phyloP scores from a whole-genome alignment of 2,888 invertebrate genomes.

The Scaptomyza reducta region DNA sequence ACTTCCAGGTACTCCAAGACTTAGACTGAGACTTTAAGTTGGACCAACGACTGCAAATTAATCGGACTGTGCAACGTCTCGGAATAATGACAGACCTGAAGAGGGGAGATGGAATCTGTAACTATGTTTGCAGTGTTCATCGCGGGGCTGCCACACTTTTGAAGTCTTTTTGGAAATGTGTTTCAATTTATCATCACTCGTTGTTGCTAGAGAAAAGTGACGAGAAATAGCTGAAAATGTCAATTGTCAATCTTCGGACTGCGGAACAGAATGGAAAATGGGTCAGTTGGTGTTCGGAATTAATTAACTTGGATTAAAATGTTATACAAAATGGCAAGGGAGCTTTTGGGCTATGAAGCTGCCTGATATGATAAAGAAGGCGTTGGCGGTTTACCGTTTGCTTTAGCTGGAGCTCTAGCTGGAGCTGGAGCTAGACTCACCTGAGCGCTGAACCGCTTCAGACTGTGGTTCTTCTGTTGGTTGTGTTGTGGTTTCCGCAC shows the following conservation, averaged over 20 bases:
- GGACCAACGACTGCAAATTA: constrained; percentile 67
- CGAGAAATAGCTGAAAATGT: constrained; percentile 47
- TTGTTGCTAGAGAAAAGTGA: background rate
- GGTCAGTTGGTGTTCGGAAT: constrained; percentile 54
- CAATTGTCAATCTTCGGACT: constrained; percentile 64
- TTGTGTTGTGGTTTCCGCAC: constrained; percentile 40
- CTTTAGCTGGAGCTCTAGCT: background rate
- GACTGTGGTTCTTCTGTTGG: constrained; percentile 4
- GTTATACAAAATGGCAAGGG: constrained; percentile 47
- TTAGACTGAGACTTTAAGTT: constrained; percentile 18
- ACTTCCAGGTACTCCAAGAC: constrained; percentile 41
- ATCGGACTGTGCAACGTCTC: constrained; percentile 58
- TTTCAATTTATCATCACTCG: constrained; percentile 62
- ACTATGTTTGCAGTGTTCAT: constrained; percentile 34
- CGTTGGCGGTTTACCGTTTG: constrained; percentile 78
- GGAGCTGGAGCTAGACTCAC: constrained; percentile 46
- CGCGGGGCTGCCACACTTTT: constrained; percentile 70
- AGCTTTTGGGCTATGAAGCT: constrained; percentile 22
- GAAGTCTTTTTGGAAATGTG: constrained; percentile 67
- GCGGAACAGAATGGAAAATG: constrained; percentile 27
- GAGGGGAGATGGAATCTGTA: constrained; percentile 7
- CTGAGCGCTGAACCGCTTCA: constrained; percentile 47
- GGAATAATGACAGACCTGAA: constrained; percentile 47
- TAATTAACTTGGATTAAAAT: constrained; percentile 78
- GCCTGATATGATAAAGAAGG: constrained; percentile 71